Evolutionary conservation across 2,797 vertebrate genomes (phyloP), one percentile per base, ranked within the genome.

Genomic region (Thripadectes ignobilis): DNA sequence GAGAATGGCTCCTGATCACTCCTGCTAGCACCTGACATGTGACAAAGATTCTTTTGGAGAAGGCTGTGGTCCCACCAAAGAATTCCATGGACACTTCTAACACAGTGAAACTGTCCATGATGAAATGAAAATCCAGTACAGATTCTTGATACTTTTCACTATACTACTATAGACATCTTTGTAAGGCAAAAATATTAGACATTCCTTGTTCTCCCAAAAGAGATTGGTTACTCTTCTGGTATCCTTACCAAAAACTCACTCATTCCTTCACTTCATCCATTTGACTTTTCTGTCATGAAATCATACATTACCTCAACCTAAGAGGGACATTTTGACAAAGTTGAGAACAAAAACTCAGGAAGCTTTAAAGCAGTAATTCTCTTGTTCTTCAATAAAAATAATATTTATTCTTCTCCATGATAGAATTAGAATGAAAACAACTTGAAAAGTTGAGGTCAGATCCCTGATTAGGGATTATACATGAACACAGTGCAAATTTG

Each of bases 51-150:
- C 5, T 51, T 24, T 62, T 58, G 21, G 17, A 41, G 68, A 58
- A 69, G 13, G 1, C 11, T 59, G 4, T 21, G 8, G 7, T 89
- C 26, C 7, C 16, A 61, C 4, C 29, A 45, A 48, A 55, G 16
- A 29, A 57, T 36, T 12, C 12, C 1, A 1, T 23, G 26, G 27
- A n/a, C 13, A 16, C 9, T 78, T 85, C 36, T 58, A 71, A 57
- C 5, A n/a, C 17, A 55, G 6, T 48, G 20, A 55, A 7, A 22
- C 4, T 55, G 18, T 45, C 12, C 0, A 0, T 38, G 22, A 38
- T 38, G 36, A 36, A 36, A 22, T 39, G 38, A 62, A 92, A 91
- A 59, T 55, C 39, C 32, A 51, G 6, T n/a, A 14, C 8, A 71
- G 36, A 32, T 17, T 27, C 38, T 66, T 49, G 18, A 26, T 43